These are phyloP conservation scores for Cirrhinus molitorella DNA, from an alignment of 2,797 vertebrate genomes.

Conservation along the genomic window DNA sequence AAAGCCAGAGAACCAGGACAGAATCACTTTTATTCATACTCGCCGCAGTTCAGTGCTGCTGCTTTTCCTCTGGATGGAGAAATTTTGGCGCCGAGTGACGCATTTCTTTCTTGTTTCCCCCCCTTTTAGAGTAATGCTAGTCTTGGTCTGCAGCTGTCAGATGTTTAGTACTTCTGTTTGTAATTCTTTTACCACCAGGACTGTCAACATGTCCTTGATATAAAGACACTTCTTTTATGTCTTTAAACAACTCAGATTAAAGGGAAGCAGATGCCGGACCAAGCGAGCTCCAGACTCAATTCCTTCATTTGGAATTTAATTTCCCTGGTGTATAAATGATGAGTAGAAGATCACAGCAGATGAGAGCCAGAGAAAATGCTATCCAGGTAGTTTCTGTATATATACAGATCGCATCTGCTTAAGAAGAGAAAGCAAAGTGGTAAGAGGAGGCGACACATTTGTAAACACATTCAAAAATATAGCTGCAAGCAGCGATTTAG, in stretches of 20 bases:
- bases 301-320: neutral
- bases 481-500: neutral
- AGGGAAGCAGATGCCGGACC: neutral
- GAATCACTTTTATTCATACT: conserved; percentile 52
- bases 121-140: conserved; percentile 19
- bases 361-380: neutral
- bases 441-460: neutral
- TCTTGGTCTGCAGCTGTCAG: conserved; percentile 60
- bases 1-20: conserved; percentile 27
- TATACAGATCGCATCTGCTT: neutral
- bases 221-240: conserved; percentile 26
- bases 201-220: conserved; percentile 37
- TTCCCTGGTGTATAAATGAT: conserved; percentile 5
- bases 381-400: neutral
- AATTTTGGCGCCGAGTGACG: conserved; percentile 41
- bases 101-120: conserved; percentile 36
- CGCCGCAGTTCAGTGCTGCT: conserved; percentile 28
- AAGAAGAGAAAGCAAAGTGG: neutral
- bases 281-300: neutral
- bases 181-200: conserved; percentile 34
- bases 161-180: conserved; percentile 57
- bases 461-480: neutral
- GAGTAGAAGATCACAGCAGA: conserved; percentile 2
- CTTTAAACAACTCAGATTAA: conserved; percentile 33
- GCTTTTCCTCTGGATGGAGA: neutral